Evolutionary conservation across 2,797 vertebrate genomes (phyloP).

Genomic region (Cottoperca gobio): DNA sequence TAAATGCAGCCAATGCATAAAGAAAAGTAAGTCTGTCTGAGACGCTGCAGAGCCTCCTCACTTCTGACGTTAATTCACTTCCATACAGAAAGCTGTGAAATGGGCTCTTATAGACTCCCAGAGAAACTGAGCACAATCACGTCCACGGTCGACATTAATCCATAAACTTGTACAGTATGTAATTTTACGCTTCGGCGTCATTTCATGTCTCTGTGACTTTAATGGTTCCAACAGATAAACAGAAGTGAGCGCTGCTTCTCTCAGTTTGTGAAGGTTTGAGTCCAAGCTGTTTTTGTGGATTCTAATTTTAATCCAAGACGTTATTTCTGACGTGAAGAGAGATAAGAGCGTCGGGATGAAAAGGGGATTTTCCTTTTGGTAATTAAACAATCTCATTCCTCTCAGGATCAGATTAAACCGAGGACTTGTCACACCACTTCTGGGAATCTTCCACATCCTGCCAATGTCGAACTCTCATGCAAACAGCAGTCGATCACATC

Average conservation of each 20-base stretch:
- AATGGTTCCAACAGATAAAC: slow-evolving; percentile 66
- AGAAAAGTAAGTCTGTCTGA: slow-evolving; percentile 28
- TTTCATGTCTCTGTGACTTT: slow-evolving; percentile 66
- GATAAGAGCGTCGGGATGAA: slow-evolving; percentile 65
- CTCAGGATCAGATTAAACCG: slow-evolving; percentile 64
- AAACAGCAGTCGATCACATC: slow-evolving; percentile 32
- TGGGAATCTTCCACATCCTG: slow-evolving; percentile 35
- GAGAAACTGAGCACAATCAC: slow-evolving; percentile 20
- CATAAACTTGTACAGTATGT: slow-evolving; percentile 70
- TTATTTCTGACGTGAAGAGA: slow-evolving; percentile 34
- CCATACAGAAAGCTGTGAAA: slow-evolving; percentile 49
- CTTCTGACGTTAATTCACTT: slow-evolving; percentile 53
- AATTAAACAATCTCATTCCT: slow-evolving; percentile 71
- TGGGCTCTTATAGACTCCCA: slow-evolving; percentile 35
- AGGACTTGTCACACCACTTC: slow-evolving; percentile 62
- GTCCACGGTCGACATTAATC: slow-evolving; percentile 61
- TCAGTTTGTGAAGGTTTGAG: slow-evolving; percentile 44
- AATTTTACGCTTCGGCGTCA: slow-evolving; percentile 67
- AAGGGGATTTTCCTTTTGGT: slow-evolving; percentile 58
- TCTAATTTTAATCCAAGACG: slow-evolving; percentile 56
- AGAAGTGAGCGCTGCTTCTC: slow-evolving; percentile 46
- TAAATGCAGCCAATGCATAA: slow-evolving; percentile 35
- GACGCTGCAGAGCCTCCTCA: slow-evolving; percentile 38
- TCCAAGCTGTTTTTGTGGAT: slow-evolving; percentile 31
- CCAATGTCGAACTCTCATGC: slow-evolving; percentile 13